Base-by-base conservation (phyloP, 2,888 invertebrate genomes). In the Mantis religiosa region DNA sequence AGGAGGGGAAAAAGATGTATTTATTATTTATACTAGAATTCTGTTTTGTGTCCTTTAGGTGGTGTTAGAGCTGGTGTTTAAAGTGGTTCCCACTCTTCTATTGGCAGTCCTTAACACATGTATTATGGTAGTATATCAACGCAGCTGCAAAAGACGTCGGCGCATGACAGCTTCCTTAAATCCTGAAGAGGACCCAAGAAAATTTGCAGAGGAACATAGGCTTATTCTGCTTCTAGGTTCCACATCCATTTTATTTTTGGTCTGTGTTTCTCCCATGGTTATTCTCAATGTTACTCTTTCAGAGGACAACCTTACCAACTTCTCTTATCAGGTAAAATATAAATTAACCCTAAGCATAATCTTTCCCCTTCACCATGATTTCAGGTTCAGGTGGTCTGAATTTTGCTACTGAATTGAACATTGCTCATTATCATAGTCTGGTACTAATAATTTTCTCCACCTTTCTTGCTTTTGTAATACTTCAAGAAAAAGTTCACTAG, bases 191-290 rank as follows among this genome's bases (percentile, higher is more conserved):
- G 96, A 96, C 92, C 94, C 95, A 0, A 93, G 95, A 34, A 95
- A 95, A 91, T 96, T 95, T 91, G 96, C 96, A 9, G 96, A 96
- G 92, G 96, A 96, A 91, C 93, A 95, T 84, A 93, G 96, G 15
- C 93, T 96, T 71, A 95, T 96, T 90, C 93, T 96, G 84, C 93
- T 96, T 82, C 92, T 96, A 86, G 96, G 95, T 71, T 95, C 95
- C 89, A 96, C 96, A 7, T 96, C 96, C 90, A 94, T 96, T 87
- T 92, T 96, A 84, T 96, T 96, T 92, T 93, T 96, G 87, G 89
- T 96, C 27, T 96, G 96, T 92, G 95, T 96, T 71, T 96, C 96
- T 28, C 96, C 96, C 0, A 96, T 96, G 96, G 96, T 96, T 88
- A 95, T 96, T 90, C 93, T 96, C 25, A 96, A 96, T 91, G 95